phyloP scores from a whole-genome alignment of 2,113 vertebrate genomes.

The Setophaga coronata region DNA sequence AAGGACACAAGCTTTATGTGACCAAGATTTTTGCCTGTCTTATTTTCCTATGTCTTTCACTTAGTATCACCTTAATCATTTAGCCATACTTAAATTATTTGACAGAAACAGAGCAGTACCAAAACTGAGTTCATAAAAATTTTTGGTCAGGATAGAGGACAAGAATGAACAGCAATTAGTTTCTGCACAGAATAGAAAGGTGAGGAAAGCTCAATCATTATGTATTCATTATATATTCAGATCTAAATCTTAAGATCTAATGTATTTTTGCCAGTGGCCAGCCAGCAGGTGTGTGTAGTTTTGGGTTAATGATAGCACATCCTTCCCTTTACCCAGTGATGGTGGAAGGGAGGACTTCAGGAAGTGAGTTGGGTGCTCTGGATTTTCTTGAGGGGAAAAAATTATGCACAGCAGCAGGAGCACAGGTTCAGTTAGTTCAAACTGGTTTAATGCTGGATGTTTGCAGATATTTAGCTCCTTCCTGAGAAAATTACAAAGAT shows the following conservation, averaged over 20 bases:
- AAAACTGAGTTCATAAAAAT: neutral
- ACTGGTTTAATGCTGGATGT: neutral
- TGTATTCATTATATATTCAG: neutral
- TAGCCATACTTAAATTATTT: neutral
- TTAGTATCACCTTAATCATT: neutral
- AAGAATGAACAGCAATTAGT: neutral
- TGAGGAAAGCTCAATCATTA: neutral
- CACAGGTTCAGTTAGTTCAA: neutral
- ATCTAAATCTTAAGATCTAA: neutral
- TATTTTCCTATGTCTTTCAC: neutral
- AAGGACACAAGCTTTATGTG: neutral
- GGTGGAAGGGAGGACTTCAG: neutral
- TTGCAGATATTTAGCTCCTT: neutral
- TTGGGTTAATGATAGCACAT: rapidly evolving
- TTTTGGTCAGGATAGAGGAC: neutral
- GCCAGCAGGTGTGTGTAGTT: neutral
- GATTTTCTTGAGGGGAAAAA: neutral
- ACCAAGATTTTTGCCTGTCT: neutral
- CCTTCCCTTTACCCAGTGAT: neutral
- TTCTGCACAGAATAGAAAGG: neutral
- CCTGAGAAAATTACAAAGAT: neutral
- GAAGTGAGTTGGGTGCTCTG: neutral
- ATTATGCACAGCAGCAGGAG: neutral
- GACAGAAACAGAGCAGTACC: neutral
- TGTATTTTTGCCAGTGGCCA: neutral